Base-by-base conservation (phyloP, 2,113 vertebrate species). In the Rhea americana region DNA sequence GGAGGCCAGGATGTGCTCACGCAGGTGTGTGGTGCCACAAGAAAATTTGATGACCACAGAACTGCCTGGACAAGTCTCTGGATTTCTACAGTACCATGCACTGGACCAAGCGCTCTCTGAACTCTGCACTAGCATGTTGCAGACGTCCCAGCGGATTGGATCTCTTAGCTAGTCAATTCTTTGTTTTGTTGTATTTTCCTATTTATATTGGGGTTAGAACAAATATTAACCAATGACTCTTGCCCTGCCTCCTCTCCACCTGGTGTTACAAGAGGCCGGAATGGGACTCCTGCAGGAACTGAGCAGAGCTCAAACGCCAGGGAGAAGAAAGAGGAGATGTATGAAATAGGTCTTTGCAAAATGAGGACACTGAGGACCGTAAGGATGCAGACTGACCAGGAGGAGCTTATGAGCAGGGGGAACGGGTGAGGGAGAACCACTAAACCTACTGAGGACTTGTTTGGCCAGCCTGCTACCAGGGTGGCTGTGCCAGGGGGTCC, bases 121-220 rank as follows among this genome's bases (percentile, higher is more conserved):
- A 80, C 96, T 96, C 93, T 77, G 85, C 93, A 87, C 82, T 91
- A 74, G 94, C 87, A 37, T 18, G 47, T 89, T 70, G 62, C 89
- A 84, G 83, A 67, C 79, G 13, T 80, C 75, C 93, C 75, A 4
- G 77, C 5, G 1, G 85, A 88, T 50, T 51, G 74, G 87, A 93
- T 93, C 91, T 93, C 51, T 94, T 96, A 95, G 93, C 73, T 96
- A 96, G 95, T 95, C 94, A 67, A 86, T 41, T 91, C 91, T 85
- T 93, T 74, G n/a, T 81, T 96, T 96, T 93, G 87, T 79, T 93
- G 72, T 92, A 79, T 89, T 95, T 94, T 93, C 85, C 86, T 97
- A 97, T 97, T 97, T 96, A 93, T 94, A 32, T 89, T 72, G 70
- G 66, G 75, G 82, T 93, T 95, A 88, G 92, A 93, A 94, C 81